These are phyloP conservation scores for Pterophyllum scalare DNA, from an alignment of 2,113 vertebrate species.

Conservation along the genomic window DNA sequence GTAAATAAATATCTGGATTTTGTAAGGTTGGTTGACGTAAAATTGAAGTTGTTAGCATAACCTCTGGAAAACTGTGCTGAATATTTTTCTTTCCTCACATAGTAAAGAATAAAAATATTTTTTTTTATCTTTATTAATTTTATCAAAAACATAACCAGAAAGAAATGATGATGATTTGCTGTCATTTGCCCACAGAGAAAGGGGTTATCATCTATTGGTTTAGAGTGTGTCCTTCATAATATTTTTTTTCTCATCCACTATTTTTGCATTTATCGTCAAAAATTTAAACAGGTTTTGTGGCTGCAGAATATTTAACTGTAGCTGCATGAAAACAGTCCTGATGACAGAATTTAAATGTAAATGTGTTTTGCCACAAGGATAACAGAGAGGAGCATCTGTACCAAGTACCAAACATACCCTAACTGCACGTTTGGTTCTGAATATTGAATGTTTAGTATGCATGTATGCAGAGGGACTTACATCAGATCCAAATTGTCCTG, in stretches of 20 bases:
- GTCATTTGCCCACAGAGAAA: neutral
- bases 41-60: neutral
- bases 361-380: neutral
- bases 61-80: neutral
- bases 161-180: neutral
- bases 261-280: neutral
- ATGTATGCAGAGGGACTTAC: neutral
- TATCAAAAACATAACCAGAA: neutral
- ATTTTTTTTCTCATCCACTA: neutral
- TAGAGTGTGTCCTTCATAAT: too few species aligned
- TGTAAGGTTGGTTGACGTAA: neutral
- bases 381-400: too few species aligned
- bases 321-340: neutral
- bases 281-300: neutral
- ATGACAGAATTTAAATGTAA: neutral
- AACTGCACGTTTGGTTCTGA: neutral
- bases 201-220: neutral
- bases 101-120: neutral
- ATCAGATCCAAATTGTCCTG: slow-evolving; percentile 17
- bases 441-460: neutral
- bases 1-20: slow-evolving; percentile 1
- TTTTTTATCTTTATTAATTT: neutral
- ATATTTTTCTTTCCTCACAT: neutral
- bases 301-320: neutral
- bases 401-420: neutral